Evolutionary conservation across 2,888 invertebrate species (phyloP).

Genomic region (Balanococcus diminutus): DNA sequence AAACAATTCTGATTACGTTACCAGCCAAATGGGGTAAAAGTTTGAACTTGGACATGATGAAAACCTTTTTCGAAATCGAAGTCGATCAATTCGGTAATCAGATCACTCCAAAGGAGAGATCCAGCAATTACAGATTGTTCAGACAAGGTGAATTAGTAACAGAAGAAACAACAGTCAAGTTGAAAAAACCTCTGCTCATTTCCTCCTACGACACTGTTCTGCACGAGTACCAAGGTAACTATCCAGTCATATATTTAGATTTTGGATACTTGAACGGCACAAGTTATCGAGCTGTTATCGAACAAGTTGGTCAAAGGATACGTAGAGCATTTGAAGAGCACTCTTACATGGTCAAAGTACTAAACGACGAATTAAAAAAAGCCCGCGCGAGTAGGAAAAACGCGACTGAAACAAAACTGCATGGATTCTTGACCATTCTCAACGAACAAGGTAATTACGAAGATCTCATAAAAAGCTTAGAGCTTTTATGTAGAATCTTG

Average conservation of each 20-base stretch:
- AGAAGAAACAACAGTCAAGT: background rate
- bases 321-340: background rate
- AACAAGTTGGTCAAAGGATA: background rate
- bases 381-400: background rate
- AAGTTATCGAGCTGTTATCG: background rate
- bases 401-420: background rate
- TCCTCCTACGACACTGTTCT: background rate
- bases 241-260: background rate
- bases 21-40: conserved; percentile 2
- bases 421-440: background rate
- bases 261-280: background rate
- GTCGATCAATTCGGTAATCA: background rate
- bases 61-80: background rate
- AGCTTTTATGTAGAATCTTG: background rate
- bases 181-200: background rate
- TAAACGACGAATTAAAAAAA: background rate
- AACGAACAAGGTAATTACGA: background rate
- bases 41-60: background rate
- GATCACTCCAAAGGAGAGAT: background rate
- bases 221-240: background rate
- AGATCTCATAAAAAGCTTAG: background rate
- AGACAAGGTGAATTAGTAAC: background rate
- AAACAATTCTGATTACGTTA: background rate
- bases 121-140: background rate
- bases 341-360: background rate